Percentiles rank a stretch among this genome's conserved stretches.
These are phyloP conservation scores for Cryptocephalus primarius DNA, from an alignment of 2,888 invertebrate species.

Conservation along the genomic window DNA sequence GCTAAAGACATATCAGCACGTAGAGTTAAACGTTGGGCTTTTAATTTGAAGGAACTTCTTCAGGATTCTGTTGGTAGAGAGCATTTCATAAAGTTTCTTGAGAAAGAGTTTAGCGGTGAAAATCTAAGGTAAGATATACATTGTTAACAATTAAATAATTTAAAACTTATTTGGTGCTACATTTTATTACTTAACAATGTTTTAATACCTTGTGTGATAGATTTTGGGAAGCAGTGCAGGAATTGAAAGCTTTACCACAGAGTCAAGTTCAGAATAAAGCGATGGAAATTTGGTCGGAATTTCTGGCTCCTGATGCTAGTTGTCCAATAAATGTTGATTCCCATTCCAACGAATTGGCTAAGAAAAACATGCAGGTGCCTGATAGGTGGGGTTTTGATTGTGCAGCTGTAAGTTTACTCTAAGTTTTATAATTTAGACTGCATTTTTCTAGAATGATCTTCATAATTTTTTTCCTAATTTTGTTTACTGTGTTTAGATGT, in stretches of 20 bases:
- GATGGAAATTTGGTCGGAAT: slow-evolving; percentile 85
- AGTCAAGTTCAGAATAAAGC: slow-evolving; percentile 74
- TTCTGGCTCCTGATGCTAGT: slow-evolving; percentile 84
- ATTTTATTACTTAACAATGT: too few species aligned
- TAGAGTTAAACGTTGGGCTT: slow-evolving; percentile 93
- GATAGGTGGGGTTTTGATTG: slow-evolving; percentile 95
- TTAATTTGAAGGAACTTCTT: slow-evolving; percentile 87
- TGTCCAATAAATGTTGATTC: slow-evolving; percentile 98
- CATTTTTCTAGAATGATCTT: too few species aligned
- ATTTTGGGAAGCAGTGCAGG: slow-evolving; percentile 93
- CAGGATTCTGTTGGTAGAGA: slow-evolving; percentile 93
- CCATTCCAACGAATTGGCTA: slow-evolving; percentile 73
- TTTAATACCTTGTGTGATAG: slow-evolving; percentile 37
- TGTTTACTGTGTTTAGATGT: too few species aligned
- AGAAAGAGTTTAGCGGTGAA: slow-evolving; percentile 98
- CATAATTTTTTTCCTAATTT: too few species aligned
- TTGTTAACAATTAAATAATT: slow-evolving; percentile 6
- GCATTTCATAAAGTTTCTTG: slow-evolving; percentile 90
- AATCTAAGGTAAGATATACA: slow-evolving; percentile 72
- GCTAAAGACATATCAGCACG: slow-evolving; percentile 87
- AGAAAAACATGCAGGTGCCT: slow-evolving; percentile 67
- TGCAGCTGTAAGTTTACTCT: slow-evolving; percentile 65
- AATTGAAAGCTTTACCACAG: slow-evolving; percentile 79
- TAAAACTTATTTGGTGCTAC: too few species aligned
- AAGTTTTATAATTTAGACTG: neutral